Base-by-base conservation (phyloP, 2,113 vertebrate genomes). In the Odontophorus gujanensis region DNA sequence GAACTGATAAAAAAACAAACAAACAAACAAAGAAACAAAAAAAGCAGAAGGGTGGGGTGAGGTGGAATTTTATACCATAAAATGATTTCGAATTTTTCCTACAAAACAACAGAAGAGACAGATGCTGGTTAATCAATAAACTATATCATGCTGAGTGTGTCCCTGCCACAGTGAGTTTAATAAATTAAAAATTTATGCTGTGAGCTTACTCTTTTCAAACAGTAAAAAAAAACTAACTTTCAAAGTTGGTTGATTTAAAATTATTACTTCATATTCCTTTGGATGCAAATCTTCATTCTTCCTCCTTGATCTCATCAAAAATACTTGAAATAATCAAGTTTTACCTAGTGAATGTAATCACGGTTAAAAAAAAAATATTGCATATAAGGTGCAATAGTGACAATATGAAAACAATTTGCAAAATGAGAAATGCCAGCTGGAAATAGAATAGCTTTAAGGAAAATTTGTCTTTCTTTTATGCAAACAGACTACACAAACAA, bases 181-280 rank as follows among this genome's bases (percentile, higher is more conserved):
- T 96, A 94, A 93, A 95, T 91, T 97, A 96, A 95, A 97, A 96
- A 74, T 84, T 8, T 73, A 11, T 9, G 63, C 47, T 69, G 92
- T 80, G 66, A 67, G 90, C 71, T 94, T 96, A 76, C 28, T 81
- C 19, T 58, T 82, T 88, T 81, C 34, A 84, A n/a, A 77, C 9
- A 76, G 48, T 18, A 55, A 91, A 90, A 55, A 91, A 90, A 79
- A 82, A 67, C 45, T 84, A 94, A 55, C 18, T 59, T 94, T 81
- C 34, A 18, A 75, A 51, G 25, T 75, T 81, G 19, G 65, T 65
- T 87, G 89, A 89, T 93, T 92, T 92, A 73, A 87, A 86, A 24
- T 38, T 67, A 66, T 20, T 81, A 11, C 19, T 92, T 81, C 85
- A 30, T n/a, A 59, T 86, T 91, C 12, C 17, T 89, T 88, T 74